A percentile compares a stretch with the other conserved stretches of the same genome.
phyloP scores from a whole-genome alignment of 1,140 invertebrate species.

The Ceratina australensis region DNA sequence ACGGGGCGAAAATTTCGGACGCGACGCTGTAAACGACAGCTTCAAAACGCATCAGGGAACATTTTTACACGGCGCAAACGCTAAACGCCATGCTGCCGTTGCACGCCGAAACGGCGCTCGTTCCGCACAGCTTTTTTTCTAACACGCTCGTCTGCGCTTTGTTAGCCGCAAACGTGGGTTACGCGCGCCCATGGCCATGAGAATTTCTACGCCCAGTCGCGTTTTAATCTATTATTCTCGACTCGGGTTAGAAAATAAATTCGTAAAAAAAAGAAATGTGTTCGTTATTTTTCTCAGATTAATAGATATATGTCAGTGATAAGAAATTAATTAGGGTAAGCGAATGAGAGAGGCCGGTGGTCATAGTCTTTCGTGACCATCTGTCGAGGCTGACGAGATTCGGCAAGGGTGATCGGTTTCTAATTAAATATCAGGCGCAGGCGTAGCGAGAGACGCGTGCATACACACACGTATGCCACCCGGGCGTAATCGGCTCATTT shows the following conservation, averaged over 20 bases:
- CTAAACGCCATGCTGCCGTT: slow-evolving; percentile 20
- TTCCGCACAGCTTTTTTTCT: slow-evolving; percentile 11
- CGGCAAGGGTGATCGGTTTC: slow-evolving; percentile 43
- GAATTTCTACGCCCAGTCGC: slow-evolving; percentile 7
- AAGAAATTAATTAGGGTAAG: too few relatives aligned
- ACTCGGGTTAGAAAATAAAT: slow-evolving; percentile 7
- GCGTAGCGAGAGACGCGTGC: not conserved
- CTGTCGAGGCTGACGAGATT: slow-evolving; percentile 1
- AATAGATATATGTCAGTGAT: too few relatives aligned
- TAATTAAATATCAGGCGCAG: slow-evolving; percentile 59
- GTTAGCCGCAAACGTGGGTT: not conserved
- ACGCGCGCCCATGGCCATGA: slow-evolving; percentile 6
- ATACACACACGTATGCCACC: slow-evolving; percentile 32
- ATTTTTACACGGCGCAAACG: slow-evolving; percentile 52
- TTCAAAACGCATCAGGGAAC: slow-evolving; percentile 54
- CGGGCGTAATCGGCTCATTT: slow-evolving; percentile 62
- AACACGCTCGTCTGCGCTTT: slow-evolving; percentile 17
- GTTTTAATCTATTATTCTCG: slow-evolving; percentile 34
- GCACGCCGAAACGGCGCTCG: slow-evolving; percentile 52
- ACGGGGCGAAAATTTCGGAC: slow-evolving; percentile 7
- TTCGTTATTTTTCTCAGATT: too few relatives aligned
- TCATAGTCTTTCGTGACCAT: slow-evolving; percentile 17
- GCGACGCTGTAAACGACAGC: slow-evolving; percentile 57
- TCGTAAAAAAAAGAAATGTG: too few relatives aligned
- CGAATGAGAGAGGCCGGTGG: not conserved